Evolutionary conservation across 1,140 invertebrate species (phyloP).

Genomic region (Pseudomyrmex sp.): DNA sequence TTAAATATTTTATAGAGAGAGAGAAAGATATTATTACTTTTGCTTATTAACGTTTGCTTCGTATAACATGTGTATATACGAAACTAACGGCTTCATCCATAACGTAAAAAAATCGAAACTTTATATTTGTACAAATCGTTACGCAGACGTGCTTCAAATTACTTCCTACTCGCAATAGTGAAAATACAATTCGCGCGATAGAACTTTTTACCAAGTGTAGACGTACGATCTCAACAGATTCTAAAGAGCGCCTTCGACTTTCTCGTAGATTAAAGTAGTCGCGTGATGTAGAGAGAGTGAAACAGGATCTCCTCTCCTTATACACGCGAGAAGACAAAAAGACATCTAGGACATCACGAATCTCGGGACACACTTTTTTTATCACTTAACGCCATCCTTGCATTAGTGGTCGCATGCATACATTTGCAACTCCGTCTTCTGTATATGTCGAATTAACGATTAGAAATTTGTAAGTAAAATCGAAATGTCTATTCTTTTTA

Average conservation of each 20-base stretch:
- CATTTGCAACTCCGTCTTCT: background rate
- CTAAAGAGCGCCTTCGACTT: slow-evolving; percentile 73
- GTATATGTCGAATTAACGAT: background rate
- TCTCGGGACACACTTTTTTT: background rate
- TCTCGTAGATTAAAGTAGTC: slow-evolving; percentile 75
- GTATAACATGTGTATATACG: background rate
- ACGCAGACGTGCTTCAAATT: background rate
- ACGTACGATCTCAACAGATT: slow-evolving; percentile 50
- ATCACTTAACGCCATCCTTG: background rate
- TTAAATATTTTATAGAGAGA: too few species aligned
- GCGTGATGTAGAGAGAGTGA: slow-evolving; percentile 79
- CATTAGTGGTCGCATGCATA: background rate
- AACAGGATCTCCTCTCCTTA: slow-evolving; percentile 50
- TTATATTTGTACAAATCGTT: slow-evolving; percentile 4
- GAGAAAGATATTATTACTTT: too few species aligned
- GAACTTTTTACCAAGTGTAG: slow-evolving; percentile 46
- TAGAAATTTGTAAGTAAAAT: slow-evolving; percentile 9
- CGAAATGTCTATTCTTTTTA: background rate
- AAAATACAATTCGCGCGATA: slow-evolving; percentile 22
- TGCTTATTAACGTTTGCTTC: too few species aligned
- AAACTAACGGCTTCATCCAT: background rate
- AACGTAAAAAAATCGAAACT: background rate
- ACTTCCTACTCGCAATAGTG: slow-evolving; percentile 35
- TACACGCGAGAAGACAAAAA: slow-evolving; percentile 18
- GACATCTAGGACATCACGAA: slow-evolving; percentile 30